Evolutionary conservation across 1,140 invertebrate species (phyloP).

Genomic region (Drosophila ohnishii): DNA sequence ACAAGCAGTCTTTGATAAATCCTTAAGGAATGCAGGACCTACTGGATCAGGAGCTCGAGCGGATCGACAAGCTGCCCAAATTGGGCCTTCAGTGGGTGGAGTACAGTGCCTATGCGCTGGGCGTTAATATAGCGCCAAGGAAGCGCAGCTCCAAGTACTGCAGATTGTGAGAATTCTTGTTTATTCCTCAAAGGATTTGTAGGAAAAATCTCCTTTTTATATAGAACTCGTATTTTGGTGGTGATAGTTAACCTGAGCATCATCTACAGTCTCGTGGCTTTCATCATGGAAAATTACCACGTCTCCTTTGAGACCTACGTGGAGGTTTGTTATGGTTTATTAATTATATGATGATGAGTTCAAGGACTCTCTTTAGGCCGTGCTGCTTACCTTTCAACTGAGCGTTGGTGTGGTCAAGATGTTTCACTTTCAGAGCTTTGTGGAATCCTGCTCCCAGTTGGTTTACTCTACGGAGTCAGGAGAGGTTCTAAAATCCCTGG

Average conservation of each 20-base stretch:
- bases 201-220: not conserved
- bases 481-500: constrained; percentile 37
- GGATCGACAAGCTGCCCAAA: constrained; percentile 58
- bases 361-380: constrained; percentile 33
- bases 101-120: constrained; percentile 55
- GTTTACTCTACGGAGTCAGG: constrained; percentile 50
- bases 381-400: constrained; percentile 60
- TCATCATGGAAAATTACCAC: constrained; percentile 54
- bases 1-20: constrained; percentile 36
- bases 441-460: constrained; percentile 36
- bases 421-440: constrained; percentile 52
- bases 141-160: constrained; percentile 62
- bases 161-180: constrained; percentile 32
- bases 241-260: constrained; percentile 52
- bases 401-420: constrained; percentile 62
- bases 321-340: constrained; percentile 36
- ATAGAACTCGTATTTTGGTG: constrained; percentile 36
- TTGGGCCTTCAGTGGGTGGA: constrained; percentile 62
- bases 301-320: constrained; percentile 70
- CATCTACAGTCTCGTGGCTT: constrained; percentile 58
- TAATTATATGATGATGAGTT: too few relatives aligned
- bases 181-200: not conserved
- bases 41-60: constrained; percentile 54
- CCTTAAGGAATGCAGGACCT: constrained; percentile 50
- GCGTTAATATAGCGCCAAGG: constrained; percentile 60